Conservation (phyloP, 2,797 vertebrate species). For the Gallinago nigripennis region DNA sequence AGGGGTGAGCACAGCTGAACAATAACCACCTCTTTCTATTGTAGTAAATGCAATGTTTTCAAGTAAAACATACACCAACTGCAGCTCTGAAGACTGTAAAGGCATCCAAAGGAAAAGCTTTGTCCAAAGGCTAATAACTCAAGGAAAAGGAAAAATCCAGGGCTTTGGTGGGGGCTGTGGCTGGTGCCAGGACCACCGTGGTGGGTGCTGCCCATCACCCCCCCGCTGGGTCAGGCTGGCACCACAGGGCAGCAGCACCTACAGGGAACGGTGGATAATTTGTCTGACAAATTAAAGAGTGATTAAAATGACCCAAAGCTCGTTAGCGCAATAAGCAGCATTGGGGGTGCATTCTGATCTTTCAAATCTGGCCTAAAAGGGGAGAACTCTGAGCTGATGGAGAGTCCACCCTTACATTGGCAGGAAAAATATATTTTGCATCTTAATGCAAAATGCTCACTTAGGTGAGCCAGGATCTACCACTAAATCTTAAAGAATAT, state of each 20-base stretch:
- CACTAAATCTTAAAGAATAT: neutral
- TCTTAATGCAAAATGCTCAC: neutral
- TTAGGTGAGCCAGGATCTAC: neutral
- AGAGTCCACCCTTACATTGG: neutral
- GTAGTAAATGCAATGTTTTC: neutral
- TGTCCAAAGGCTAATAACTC: neutral
- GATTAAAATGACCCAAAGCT: neutral
- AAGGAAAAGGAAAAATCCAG: neutral
- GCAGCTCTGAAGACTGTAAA: neutral
- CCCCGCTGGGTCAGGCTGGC: neutral
- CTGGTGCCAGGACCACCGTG: accelerated
- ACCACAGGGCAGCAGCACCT: too few relatives aligned
- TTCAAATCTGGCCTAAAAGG: neutral
- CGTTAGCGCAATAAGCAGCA: neutral
- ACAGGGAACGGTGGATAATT: neutral
- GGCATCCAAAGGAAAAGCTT: neutral
- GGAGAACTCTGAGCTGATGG: neutral
- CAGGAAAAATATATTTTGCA: neutral
- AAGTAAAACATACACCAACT: neutral
- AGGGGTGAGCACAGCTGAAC: neutral
- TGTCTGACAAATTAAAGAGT: neutral
- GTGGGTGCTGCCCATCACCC: neutral
- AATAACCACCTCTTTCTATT: neutral
- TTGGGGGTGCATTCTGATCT: too few relatives aligned
- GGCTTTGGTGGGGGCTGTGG: neutral